Percentiles rank a stretch among this genome's conserved stretches.
Evolutionary conservation across 2,888 invertebrate species (phyloP).

Genomic region (Macrophya annulata): DNA sequence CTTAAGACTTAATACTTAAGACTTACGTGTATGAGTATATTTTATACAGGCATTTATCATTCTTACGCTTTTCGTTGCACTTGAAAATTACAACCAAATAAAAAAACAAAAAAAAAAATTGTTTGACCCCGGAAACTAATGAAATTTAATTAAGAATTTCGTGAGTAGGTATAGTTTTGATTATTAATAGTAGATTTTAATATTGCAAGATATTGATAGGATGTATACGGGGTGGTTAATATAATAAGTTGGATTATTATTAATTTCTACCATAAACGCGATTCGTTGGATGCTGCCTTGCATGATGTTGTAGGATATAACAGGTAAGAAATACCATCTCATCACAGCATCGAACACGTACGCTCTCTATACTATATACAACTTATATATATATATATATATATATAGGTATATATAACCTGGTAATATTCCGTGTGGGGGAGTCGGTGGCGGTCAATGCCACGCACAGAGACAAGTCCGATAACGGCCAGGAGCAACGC

Average conservation of each 20-base stretch:
- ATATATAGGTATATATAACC: constrained; percentile 55
- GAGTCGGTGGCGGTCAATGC: constrained; percentile 79
- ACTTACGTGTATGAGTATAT: no score
- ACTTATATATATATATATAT: no score
- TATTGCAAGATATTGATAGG: background rate
- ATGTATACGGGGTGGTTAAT: background rate
- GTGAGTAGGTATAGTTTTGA: background rate
- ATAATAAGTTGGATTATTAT: constrained; percentile 20
- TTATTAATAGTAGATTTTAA: constrained; percentile 13
- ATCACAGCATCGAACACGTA: constrained; percentile 18
- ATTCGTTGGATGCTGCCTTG: background rate
- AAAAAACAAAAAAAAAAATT: no score
- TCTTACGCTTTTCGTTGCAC: no score
- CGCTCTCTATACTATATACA: background rate
- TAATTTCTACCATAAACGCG: constrained; percentile 44
- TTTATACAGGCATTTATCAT: no score
- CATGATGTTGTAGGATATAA: background rate
- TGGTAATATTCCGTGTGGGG: constrained; percentile 72
- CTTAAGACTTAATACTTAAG: no score
- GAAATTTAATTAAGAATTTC: constrained; percentile 8
- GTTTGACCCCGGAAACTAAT: constrained; percentile 14
- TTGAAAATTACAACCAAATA: no score
- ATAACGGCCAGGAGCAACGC: constrained; percentile 52
- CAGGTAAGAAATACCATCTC: constrained; percentile 41
- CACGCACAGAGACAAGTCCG: constrained; percentile 66